phyloP scores from a whole-genome alignment of 2,113 vertebrate species.

The Monopterus albus region DNA sequence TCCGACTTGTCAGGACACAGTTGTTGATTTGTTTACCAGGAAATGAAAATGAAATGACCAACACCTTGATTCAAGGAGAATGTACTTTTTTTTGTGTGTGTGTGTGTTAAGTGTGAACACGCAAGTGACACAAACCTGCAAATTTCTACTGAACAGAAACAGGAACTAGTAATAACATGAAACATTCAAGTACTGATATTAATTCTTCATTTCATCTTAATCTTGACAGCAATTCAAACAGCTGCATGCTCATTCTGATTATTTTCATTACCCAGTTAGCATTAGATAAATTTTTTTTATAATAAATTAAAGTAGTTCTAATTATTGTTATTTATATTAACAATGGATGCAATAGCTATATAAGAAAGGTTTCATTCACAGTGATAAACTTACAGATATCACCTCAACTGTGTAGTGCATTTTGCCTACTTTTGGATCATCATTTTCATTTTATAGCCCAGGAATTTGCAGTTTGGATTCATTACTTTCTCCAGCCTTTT shows the following conservation, averaged over 20 bases:
- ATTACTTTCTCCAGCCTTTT: neutral
- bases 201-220: neutral
- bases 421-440: neutral
- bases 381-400: too few species aligned
- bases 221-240: neutral
- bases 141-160: constrained; percentile 13
- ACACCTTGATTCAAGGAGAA: neutral
- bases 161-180: neutral
- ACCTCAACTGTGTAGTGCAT: too few species aligned
- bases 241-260: too few species aligned
- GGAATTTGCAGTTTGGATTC: neutral
- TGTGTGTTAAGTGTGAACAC: too few species aligned
- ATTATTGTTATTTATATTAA: too few species aligned
- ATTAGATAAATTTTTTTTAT: too few species aligned
- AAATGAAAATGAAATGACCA: too few species aligned
- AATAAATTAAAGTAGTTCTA: neutral
- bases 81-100: too few species aligned
- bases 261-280: too few species aligned
- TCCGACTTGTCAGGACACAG: constrained; percentile 4
- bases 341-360: too few species aligned
- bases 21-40: constrained; percentile 18
- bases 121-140: neutral
- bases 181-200: too few species aligned
- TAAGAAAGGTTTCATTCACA: too few species aligned
- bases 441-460: neutral